A percentile compares a stretch with the other conserved stretches of the same genome.
Evolutionary conservation across 2,113 vertebrate genomes (phyloP).

Genomic region (Struthidea cinerea): DNA sequence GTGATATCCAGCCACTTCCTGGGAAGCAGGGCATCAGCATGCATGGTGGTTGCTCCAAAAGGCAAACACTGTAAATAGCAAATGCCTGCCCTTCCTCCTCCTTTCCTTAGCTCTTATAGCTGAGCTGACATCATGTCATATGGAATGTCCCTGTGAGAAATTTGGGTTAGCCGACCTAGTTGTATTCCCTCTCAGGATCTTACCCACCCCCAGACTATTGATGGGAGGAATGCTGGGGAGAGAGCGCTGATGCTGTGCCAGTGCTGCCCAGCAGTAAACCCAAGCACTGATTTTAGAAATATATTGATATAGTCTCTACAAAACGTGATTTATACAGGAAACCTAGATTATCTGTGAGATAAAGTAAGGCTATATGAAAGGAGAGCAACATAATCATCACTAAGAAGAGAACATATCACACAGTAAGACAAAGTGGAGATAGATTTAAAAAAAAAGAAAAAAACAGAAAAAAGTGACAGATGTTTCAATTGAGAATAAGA

Average conservation of each 20-base stretch:
- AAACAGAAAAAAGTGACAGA: not conserved
- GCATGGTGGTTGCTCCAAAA: fast-evolving
- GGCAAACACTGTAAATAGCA: not conserved
- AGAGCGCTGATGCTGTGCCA: not conserved
- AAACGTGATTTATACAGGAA: not conserved
- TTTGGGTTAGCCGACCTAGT: not conserved
- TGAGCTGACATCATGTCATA: not conserved
- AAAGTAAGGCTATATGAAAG: not conserved
- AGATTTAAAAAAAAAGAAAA: not conserved
- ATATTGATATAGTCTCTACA: not conserved
- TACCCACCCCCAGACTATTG: not conserved
- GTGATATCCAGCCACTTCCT: not conserved
- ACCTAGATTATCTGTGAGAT: not conserved
- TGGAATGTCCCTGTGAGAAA: not conserved
- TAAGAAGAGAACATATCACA: not conserved
- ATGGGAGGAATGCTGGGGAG: fast-evolving
- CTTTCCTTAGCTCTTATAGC: not conserved
- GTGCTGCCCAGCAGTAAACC: not conserved
- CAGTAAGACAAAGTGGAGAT: not conserved
- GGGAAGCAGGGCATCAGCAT: not conserved
- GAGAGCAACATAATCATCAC: not conserved
- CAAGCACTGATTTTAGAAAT: not conserved
- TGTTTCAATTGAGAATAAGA: not conserved
- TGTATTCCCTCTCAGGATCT: not conserved
- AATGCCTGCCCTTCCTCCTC: not conserved